These are phyloP conservation scores for Phaenicophaeus curvirostris DNA, from an alignment of 2,797 vertebrate species.

Conservation along the genomic window DNA sequence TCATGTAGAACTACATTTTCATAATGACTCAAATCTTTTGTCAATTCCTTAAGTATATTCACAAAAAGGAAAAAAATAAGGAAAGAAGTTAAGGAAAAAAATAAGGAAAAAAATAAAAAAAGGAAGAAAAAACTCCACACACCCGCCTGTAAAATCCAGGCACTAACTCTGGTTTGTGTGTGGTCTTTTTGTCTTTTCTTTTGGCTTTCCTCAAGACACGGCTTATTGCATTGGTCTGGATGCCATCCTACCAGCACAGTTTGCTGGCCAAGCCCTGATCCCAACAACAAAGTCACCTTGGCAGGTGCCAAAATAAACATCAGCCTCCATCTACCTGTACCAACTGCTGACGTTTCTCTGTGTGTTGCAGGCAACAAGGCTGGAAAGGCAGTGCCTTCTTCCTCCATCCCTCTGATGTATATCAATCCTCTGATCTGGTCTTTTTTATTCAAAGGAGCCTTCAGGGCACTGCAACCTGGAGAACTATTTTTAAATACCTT, in stretches of 20 bases:
- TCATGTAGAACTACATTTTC: conserved; percentile 69
- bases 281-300: conserved; percentile 52
- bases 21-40: conserved; percentile 58
- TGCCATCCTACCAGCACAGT: conserved; percentile 41
- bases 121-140: neutral
- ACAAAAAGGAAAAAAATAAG: conserved; percentile 44
- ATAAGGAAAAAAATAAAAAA: neutral
- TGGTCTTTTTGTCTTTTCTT: conserved; percentile 62
- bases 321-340: conserved; percentile 53
- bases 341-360: neutral
- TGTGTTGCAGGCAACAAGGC: accelerated
- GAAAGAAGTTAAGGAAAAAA: conserved; percentile 6
- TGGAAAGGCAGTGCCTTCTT: neutral
- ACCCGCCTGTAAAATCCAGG: conserved; percentile 7
- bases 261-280: conserved; percentile 42
- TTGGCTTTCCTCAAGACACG: conserved; percentile 30
- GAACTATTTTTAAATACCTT: neutral
- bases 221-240: conserved; percentile 59
- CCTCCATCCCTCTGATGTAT: neutral
- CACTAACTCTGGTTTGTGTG: conserved; percentile 26
- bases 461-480: neutral
- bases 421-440: neutral
- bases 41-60: conserved; percentile 57
- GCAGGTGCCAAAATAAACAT: conserved; percentile 58
- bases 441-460: neutral